A percentile compares a stretch with the other conserved stretches of the same genome.
phyloP scores from a whole-genome alignment of 2,888 invertebrate genomes.

The Acrobasis consociella region DNA sequence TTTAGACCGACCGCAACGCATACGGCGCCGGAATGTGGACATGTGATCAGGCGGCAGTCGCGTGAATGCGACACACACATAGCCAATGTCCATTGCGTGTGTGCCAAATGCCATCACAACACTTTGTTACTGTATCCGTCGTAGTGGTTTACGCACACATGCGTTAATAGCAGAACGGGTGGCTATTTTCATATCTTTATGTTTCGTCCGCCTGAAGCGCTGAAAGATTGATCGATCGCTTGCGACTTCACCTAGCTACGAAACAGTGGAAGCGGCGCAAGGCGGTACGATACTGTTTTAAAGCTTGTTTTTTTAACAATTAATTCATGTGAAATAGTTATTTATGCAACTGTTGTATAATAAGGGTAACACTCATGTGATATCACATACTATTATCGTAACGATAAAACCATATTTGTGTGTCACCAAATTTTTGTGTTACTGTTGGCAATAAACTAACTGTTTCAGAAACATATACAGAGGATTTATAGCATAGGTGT shows the following conservation, averaged over 20 bases:
- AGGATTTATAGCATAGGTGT: no score
- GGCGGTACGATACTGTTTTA: no score
- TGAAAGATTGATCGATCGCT: background rate
- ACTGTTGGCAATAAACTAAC: no score
- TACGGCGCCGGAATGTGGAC: conserved; percentile 67
- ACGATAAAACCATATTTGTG: no score
- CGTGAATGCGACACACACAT: conserved; percentile 43
- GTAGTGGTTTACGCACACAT: conserved; percentile 34
- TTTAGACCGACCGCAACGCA: conserved; percentile 36
- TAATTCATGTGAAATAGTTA: no score
- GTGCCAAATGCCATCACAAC: conserved; percentile 57
- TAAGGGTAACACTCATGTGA: no score
- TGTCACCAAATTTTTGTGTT: no score
- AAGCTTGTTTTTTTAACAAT: no score
- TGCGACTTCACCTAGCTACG: background rate
- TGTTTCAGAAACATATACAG: no score
- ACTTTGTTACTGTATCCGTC: conserved; percentile 46
- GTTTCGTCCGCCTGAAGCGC: background rate
- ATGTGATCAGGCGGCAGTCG: conserved; percentile 66
- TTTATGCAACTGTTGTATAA: no score
- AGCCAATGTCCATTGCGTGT: conserved; percentile 34
- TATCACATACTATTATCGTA: no score
- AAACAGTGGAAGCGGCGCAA: no score
- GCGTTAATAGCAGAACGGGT: conserved; percentile 23
- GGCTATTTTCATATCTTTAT: conserved; percentile 38